Evolutionary conservation across 1,140 invertebrate genomes (phyloP), one percentile per base, ranked within the genome.

Genomic region (Sipha flava): DNA sequence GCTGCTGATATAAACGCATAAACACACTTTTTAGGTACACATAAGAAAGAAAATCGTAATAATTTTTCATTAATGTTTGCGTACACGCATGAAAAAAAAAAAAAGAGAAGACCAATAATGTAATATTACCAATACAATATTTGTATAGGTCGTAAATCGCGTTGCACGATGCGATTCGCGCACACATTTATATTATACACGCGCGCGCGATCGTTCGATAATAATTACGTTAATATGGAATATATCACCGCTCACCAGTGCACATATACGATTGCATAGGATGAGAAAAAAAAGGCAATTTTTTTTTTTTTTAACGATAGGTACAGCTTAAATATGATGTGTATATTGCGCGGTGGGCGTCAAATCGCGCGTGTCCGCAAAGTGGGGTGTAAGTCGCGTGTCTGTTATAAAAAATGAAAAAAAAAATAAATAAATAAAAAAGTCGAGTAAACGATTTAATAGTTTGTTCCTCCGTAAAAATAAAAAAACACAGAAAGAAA

Each of bases 361-460:
- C 34, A 75, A 75, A 54, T 75, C 49, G 52, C 47, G 45, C 31
- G 49, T 34, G 73, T 40, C 73, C 70, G 52, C 72, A 75, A 75
- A 52, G 72, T 49, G 72, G 45, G 72, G 68, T 47, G 47, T 72
- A 72, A 72, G 73, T 57, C 73, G 73, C 73, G 73, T 77, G 73
- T 77, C 73, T 52, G 73, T 45, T 68, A n/a, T 23, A 75, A 26
- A 75, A 40, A 34, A 23, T n/a, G n/a, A 21, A 59, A 47, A 45
- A 47, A 52, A 72, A 49, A 37, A 72, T 21, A 72, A 16, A 34
- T 10, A 77, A 40, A 40, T 31, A 77, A 77, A 75, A 77, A 77
- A 77, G 73, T 77, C 52, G 73, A 77, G 31, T 77, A 77, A 77
- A 77, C 73, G 73, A 66, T 75, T 75, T 75, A 75, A 75, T 75